phyloP scores from a whole-genome alignment of 2,113 vertebrate species.

The Pleuronectes platessa region DNA sequence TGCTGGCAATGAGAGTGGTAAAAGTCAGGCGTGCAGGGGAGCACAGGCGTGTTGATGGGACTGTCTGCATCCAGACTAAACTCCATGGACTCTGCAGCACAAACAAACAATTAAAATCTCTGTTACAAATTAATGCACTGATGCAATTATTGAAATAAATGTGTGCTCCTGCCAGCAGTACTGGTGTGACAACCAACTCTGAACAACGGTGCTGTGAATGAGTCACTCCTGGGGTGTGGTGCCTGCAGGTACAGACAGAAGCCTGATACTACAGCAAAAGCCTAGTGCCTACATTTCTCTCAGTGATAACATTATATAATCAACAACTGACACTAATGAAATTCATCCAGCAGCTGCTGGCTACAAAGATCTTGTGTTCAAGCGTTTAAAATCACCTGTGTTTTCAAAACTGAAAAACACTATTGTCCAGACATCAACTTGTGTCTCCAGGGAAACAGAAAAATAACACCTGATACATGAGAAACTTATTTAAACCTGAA shows the following conservation, averaged over 20 bases:
- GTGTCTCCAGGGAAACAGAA: constrained; percentile 52
- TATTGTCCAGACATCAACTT: constrained; percentile 9
- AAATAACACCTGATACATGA: constrained; percentile 35
- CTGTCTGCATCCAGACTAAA: constrained; percentile 89
- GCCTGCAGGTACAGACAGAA: constrained; percentile 30
- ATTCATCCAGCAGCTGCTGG: not conserved
- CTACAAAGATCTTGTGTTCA: not conserved
- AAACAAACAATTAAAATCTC: constrained; percentile 15
- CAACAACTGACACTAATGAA: constrained; percentile 1
- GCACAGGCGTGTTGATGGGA: constrained; percentile 83
- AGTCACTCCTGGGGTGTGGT: constrained; percentile 63
- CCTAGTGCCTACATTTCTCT: constrained; percentile 6
- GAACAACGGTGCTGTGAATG: constrained; percentile 39
- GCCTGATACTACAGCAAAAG: not conserved
- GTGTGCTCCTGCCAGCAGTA: not conserved
- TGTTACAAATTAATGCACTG: not conserved
- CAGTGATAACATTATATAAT: constrained; percentile 9
- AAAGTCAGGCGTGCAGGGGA: constrained; percentile 87
- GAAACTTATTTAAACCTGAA: constrained; percentile 19
- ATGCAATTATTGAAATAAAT: not conserved
- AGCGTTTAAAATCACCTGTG: constrained; percentile 11
- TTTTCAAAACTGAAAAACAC: constrained; percentile 23
- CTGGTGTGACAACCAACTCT: constrained; percentile 27
- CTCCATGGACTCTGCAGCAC: constrained; percentile 84
- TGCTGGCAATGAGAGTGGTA: constrained; percentile 85